phyloP scores from a whole-genome alignment of 2,113 vertebrate genomes.

The Hippocampus zosterae region DNA sequence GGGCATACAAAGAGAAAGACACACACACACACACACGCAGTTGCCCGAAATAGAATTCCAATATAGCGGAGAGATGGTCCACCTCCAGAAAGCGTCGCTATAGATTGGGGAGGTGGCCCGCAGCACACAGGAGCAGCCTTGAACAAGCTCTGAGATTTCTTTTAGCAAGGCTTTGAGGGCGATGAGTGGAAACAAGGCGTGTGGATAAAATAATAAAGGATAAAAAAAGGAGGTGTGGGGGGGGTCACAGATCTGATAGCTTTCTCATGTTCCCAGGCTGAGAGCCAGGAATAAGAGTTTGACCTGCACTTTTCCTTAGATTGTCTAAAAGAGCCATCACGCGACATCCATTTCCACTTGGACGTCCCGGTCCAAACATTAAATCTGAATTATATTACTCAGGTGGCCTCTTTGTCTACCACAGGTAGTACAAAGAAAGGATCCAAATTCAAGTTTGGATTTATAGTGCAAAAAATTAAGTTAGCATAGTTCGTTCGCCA shows the following conservation, averaged over 20 bases:
- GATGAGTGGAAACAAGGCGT: conserved; percentile 4
- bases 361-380: conserved; percentile 31
- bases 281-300: conserved; percentile 30
- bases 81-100: conserved; percentile 11
- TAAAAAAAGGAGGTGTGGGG: conserved; percentile 8
- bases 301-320: conserved; percentile 27
- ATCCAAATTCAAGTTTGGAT: not conserved
- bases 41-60: not conserved
- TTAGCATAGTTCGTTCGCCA: not conserved
- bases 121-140: conserved; percentile 33
- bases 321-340: conserved; percentile 40
- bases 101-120: conserved; percentile 13
- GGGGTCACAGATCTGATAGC: conserved; percentile 40
- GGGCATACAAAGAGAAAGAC: not conserved
- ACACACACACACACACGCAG: not conserved
- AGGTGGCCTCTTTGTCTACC: conserved; percentile 8
- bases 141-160: conserved; percentile 32
- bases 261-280: conserved; percentile 41
- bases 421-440: not conserved
- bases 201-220: conserved; percentile 43
- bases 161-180: conserved; percentile 13
- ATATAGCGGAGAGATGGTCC: not conserved
- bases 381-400: conserved; percentile 41
- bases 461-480: not conserved
- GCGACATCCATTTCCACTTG: conserved; percentile 31